Percentiles rank a stretch among this genome's conserved stretches.
These are phyloP conservation scores for Caenorhabditis becei DNA, from an alignment of 2,888 invertebrate genomes.

Conservation along the genomic window DNA sequence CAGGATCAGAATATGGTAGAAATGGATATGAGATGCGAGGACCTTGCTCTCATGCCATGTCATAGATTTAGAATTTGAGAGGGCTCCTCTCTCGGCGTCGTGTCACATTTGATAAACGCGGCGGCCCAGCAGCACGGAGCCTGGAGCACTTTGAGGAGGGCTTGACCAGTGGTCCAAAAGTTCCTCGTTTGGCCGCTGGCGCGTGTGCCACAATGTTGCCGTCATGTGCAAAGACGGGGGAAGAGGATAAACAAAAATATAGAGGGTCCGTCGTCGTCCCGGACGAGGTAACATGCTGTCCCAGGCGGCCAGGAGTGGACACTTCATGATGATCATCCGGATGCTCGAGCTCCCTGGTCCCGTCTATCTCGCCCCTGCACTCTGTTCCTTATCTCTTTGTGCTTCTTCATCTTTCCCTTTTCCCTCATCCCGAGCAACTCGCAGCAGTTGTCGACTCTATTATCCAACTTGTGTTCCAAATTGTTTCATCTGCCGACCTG, in stretches of 20 bases:
- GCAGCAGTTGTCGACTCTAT: background rate
- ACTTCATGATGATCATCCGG: constrained; percentile 31
- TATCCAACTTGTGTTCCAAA: constrained; percentile 43
- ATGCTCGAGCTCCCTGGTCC: constrained; percentile 10
- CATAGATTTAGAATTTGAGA: constrained; percentile 29
- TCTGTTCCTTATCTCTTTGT: constrained; percentile 13
- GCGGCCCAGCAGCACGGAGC: constrained; percentile 3
- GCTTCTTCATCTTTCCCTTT: constrained; percentile 22
- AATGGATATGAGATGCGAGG: background rate
- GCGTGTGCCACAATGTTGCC: constrained; percentile 41
- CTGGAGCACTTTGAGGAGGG: constrained; percentile 39
- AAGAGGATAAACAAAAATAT: constrained; percentile 39
- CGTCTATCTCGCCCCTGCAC: background rate
- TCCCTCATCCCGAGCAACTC: constrained; percentile 13
- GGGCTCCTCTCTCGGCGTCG: background rate
- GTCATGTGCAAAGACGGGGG: constrained; percentile 27
- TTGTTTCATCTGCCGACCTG: constrained; percentile 21
- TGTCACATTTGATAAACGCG: constrained; percentile 25
- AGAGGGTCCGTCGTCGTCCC: constrained; percentile 26
- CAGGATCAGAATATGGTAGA: background rate
- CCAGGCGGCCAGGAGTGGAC: constrained; percentile 38
- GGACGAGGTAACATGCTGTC: constrained; percentile 34
- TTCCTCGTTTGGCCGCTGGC: constrained; percentile 44
- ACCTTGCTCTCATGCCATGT: too few species aligned
- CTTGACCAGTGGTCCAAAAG: constrained; percentile 49